Evolutionary conservation across 2,888 invertebrate genomes (phyloP).

Genomic region (Trileptium ribeirensis): DNA sequence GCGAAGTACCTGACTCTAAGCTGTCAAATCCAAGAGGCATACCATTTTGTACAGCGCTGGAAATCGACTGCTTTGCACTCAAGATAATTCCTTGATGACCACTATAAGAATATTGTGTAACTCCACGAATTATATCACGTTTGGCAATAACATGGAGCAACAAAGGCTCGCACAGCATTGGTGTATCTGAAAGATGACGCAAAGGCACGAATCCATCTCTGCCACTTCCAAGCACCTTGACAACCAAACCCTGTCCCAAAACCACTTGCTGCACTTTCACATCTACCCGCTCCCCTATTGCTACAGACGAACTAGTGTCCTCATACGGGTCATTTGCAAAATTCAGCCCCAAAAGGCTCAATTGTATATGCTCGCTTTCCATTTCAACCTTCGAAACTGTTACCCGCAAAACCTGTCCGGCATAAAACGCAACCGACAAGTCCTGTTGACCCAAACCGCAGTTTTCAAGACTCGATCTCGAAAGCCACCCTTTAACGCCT

Average conservation of each 20-base stretch:
- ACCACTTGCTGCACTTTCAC: too few relatives aligned
- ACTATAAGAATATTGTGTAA: background rate
- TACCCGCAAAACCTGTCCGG: background rate
- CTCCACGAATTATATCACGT: background rate
- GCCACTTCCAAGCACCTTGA: background rate
- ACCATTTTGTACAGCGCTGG: too few relatives aligned
- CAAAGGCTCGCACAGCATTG: background rate
- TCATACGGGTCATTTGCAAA: too few relatives aligned
- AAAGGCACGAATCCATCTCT: background rate
- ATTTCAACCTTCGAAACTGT: background rate
- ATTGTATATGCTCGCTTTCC: background rate
- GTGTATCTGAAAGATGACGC: background rate
- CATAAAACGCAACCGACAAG: background rate
- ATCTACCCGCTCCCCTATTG: too few relatives aligned
- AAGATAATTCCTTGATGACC: too few relatives aligned
- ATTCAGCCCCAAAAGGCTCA: too few relatives aligned
- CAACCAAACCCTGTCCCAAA: background rate
- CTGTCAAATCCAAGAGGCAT: too few relatives aligned
- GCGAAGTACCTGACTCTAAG: background rate
- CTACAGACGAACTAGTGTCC: too few relatives aligned
- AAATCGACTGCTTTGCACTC: too few relatives aligned
- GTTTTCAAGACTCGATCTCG: background rate
- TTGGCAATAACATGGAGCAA: background rate
- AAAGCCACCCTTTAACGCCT: constrained; percentile 13
- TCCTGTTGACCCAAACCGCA: background rate